phyloP scores from a whole-genome alignment of 2,888 invertebrate species.

The Eumacrocentrus americanus region DNA sequence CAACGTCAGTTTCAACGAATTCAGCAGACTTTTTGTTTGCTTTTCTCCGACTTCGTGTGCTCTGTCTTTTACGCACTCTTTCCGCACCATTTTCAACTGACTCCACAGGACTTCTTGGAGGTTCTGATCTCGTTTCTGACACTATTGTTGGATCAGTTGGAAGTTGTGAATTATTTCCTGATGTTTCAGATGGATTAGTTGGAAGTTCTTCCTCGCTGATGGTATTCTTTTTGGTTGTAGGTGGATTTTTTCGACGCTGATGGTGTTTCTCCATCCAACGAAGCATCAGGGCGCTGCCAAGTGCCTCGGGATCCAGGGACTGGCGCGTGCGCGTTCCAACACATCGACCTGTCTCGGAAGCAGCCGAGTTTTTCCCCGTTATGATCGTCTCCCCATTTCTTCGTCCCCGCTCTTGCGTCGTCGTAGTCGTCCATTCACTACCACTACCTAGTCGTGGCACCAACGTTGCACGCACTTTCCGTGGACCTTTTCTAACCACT shows the following conservation, averaged over 20 bases:
- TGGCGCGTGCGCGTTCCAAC: constrained; percentile 50
- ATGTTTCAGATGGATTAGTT: not conserved
- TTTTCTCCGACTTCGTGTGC: not conserved
- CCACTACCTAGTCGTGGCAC: constrained; percentile 29
- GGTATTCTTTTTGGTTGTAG: not conserved
- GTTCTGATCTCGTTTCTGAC: not conserved
- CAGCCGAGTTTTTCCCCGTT: constrained; percentile 32
- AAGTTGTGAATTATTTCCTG: not conserved
- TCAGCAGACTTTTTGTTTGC: not conserved
- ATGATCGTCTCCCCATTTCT: constrained; percentile 30
- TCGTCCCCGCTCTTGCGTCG: constrained; percentile 27
- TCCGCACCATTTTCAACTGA: too few species aligned
- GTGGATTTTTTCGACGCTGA: constrained; percentile 17
- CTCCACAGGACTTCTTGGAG: not conserved
- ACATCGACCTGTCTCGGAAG: constrained; percentile 44
- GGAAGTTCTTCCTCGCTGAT: not conserved
- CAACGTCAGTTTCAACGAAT: not conserved
- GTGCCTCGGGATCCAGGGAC: constrained; percentile 62
- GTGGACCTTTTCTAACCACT: constrained; percentile 38
- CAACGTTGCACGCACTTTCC: constrained; percentile 37
- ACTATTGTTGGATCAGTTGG: not conserved
- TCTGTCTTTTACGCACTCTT: not conserved
- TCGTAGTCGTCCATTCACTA: constrained; percentile 26
- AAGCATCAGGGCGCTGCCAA: constrained; percentile 62
- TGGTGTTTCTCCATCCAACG: constrained; percentile 56